Percentiles rank a stretch among this genome's conserved stretches.
These are phyloP conservation scores for Oligia fasciuncula DNA, from an alignment of 2,888 invertebrate species.

Conservation along the genomic window DNA sequence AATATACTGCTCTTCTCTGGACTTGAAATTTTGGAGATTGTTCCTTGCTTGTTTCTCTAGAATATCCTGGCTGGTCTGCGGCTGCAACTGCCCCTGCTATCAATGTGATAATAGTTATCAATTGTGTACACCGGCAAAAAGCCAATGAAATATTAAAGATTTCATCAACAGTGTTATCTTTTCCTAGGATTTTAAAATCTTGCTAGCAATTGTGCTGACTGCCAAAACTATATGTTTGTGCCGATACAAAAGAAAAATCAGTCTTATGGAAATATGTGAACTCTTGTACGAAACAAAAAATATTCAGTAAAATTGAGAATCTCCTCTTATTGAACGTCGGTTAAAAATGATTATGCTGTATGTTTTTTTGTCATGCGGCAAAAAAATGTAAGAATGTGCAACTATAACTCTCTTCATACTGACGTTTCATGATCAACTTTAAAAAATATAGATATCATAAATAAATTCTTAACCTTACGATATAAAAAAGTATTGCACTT, in stretches of 20 bases:
- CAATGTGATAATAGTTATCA: neutral
- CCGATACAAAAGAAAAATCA: conserved; percentile 1
- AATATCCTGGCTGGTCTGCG: neutral
- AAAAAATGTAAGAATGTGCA: neutral
- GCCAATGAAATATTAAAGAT: neutral
- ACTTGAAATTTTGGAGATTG: neutral
- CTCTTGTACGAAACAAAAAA: neutral
- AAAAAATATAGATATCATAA: neutral
- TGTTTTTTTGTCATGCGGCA: neutral
- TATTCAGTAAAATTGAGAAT: neutral
- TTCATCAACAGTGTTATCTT: neutral
- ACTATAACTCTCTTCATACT: neutral
- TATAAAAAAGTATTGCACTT: conserved; percentile 26
- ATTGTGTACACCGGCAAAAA: neutral
- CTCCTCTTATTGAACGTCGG: too few species aligned
- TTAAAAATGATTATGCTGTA: too few species aligned
- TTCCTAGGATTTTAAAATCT: neutral
- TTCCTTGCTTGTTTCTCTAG: neutral
- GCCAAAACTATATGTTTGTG: neutral
- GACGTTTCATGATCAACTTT: neutral
- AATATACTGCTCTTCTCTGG: too few species aligned
- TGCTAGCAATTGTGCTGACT: neutral
- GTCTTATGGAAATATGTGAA: neutral
- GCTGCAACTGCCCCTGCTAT: neutral
- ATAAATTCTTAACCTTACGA: neutral